Conservation (phyloP, 1,140 invertebrate genomes). For the Argopecten irradians region DNA sequence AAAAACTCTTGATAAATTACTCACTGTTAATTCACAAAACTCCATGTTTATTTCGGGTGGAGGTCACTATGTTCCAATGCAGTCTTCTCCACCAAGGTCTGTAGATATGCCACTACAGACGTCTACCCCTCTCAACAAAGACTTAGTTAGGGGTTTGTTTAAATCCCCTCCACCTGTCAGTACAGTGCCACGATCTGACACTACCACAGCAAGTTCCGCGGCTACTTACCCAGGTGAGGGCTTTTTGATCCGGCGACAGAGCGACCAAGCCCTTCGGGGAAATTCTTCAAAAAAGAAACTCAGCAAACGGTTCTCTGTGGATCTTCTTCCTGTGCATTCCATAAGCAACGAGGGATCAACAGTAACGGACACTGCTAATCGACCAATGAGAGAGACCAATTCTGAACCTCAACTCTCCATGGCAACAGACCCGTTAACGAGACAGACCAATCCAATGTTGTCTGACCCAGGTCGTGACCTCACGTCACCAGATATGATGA, state of each 20-base stretch:
- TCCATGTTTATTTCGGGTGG: slow-evolving; percentile 25
- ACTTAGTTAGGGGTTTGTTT: slow-evolving; percentile 36
- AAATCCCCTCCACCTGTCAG: slow-evolving; percentile 35
- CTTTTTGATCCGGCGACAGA: slow-evolving; percentile 41
- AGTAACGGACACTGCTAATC: slow-evolving; percentile 41
- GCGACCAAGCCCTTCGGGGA: slow-evolving; percentile 40
- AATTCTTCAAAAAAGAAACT: slow-evolving; percentile 49
- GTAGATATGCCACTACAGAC: slow-evolving; percentile 36
- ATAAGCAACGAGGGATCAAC: slow-evolving; percentile 37
- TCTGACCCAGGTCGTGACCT: slow-evolving; percentile 57
- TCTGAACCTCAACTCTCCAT: slow-evolving; percentile 71
- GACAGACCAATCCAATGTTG: slow-evolving; percentile 61
- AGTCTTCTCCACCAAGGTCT: slow-evolving; percentile 33
- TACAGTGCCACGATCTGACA: background rate
- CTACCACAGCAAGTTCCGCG: background rate
- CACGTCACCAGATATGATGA: slow-evolving; percentile 67
- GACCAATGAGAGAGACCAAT: slow-evolving; percentile 64
- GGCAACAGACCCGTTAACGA: slow-evolving; percentile 54
- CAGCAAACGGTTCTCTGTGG: slow-evolving; percentile 71
- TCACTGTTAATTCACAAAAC: slow-evolving; percentile 25
- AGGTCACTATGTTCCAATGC: background rate
- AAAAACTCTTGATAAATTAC: slow-evolving; percentile 79
- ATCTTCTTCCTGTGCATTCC: slow-evolving; percentile 62
- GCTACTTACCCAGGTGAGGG: background rate
- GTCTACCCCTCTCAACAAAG: slow-evolving; percentile 32